Base-by-base conservation (phyloP, 2,797 vertebrate species). In the Babyrousa celebensis region DNA sequence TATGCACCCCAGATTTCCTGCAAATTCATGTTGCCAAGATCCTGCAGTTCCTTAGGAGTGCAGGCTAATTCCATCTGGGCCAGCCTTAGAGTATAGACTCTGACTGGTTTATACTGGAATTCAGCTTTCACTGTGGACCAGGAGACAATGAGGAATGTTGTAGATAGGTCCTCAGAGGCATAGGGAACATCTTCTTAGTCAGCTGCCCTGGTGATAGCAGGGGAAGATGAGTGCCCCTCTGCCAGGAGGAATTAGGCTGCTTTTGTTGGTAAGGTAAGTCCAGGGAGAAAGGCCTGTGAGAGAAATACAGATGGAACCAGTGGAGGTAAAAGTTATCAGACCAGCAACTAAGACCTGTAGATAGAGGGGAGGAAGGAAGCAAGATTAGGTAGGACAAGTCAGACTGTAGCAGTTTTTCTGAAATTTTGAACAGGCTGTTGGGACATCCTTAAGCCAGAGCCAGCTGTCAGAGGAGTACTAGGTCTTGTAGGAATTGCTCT, bases 351-450 rank as follows among this genome's bases (percentile, higher is more conserved):
- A 80, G 1, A n/a, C 58, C 17, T 70, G 2, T 40, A 36, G 54
- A 78, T 8, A 84, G 27, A 58, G 12, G 29, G 54, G 48, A 77
- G n/a, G 11, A 6, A 78, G 25, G 8, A 60, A 86, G 82, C 58
- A 72, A 63, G 54, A 75, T 71, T 75, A 72, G 43, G 7, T 32
- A 87, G 43, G 23, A 65, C 5, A 86, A 65, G 4, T 18, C 6
- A 70, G 40, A 68, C 29, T 74, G 21, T 54, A 52, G 6, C 10
- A 71, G 54, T 91, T 92, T 18, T 68, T 91, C 88, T 6, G 60
- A 71, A 71, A 15, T 7, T 43, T 62, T 91, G 56, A 80, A 94
- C 96, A 91, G n/a, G 27, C 29, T 43, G 3, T 32, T 92, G 48
- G 52, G n/a, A 96, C 52, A 21, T 77, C 85, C 1, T 78, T 2